Evolutionary conservation across 2,113 vertebrate genomes (phyloP).

Genomic region (Formicarius rufipectus): DNA sequence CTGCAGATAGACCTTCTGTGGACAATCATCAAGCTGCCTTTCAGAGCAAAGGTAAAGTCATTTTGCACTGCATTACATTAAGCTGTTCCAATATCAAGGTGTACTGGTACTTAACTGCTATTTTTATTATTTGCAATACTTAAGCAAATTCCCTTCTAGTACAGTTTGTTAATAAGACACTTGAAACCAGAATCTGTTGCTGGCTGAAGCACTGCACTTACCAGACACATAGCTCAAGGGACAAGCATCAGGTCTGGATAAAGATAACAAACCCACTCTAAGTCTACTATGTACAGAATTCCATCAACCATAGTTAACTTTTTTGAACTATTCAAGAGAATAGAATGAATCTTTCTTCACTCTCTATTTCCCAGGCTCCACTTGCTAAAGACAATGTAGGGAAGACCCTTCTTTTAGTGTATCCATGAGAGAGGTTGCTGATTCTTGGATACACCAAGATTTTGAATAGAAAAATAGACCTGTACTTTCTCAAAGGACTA

Average conservation of each 20-base stretch:
- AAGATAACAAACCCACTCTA: neutral
- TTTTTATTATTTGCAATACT: neutral
- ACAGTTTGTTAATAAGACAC: neutral
- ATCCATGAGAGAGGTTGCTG: neutral
- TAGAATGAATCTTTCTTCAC: neutral
- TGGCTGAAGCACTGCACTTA: neutral
- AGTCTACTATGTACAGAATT: neutral
- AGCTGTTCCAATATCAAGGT: neutral
- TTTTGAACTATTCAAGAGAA: neutral
- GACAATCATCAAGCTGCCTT: neutral
- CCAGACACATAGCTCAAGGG: neutral
- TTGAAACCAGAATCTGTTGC: neutral
- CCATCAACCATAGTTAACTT: neutral
- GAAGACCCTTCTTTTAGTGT: neutral
- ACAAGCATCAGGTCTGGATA: neutral
- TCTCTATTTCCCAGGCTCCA: neutral
- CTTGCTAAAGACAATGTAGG: neutral
- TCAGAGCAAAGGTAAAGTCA: neutral
- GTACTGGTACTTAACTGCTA: neutral
- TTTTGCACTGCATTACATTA: neutral
- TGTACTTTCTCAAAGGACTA: neutral
- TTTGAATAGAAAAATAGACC: neutral
- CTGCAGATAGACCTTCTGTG: neutral
- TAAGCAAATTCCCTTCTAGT: neutral
- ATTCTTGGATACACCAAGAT: neutral